Conservation (phyloP, 2,888 invertebrate species). For the Pherbina coryleti region DNA sequence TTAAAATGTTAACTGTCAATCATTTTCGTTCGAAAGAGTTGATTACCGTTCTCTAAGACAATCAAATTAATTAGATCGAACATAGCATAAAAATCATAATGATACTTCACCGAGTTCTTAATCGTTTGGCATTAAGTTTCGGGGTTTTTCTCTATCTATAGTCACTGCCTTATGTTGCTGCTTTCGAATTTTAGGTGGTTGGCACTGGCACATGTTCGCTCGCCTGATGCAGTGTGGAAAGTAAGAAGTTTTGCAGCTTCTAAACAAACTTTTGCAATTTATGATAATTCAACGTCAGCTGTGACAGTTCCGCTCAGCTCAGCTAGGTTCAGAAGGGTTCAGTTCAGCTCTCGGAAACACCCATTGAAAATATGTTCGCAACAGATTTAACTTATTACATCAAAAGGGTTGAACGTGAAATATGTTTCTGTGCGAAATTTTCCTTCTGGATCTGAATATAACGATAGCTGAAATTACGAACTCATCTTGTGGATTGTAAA, state of each 20-base stretch:
- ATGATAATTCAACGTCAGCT: conserved; percentile 67
- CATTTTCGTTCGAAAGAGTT: too few relatives aligned
- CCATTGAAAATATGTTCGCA: conserved; percentile 56
- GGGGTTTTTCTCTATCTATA: not conserved
- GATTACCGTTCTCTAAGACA: too few relatives aligned
- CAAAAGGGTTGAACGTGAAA: conserved; percentile 59
- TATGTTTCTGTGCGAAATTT: conserved; percentile 40
- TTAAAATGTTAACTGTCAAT: too few relatives aligned
- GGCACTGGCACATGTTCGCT: not conserved
- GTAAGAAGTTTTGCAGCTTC: conserved; percentile 54
- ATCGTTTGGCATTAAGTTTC: not conserved
- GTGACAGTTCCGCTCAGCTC: conserved; percentile 60
- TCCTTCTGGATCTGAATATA: conserved; percentile 27
- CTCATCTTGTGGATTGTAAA: conserved; percentile 40
- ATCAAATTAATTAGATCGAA: not conserved
- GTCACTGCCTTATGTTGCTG: not conserved
- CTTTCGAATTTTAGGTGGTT: not conserved
- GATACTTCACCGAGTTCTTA: not conserved
- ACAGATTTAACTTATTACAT: conserved; percentile 64
- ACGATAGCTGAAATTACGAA: conserved; percentile 33
- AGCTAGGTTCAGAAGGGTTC: conserved; percentile 34
- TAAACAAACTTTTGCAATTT: conserved; percentile 64
- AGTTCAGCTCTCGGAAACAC: conserved; percentile 20
- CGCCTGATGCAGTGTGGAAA: conserved; percentile 36
- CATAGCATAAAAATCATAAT: not conserved